These are phyloP conservation scores for Rhodophaea formosa DNA, from an alignment of 2,888 invertebrate species.

Conservation along the genomic window DNA sequence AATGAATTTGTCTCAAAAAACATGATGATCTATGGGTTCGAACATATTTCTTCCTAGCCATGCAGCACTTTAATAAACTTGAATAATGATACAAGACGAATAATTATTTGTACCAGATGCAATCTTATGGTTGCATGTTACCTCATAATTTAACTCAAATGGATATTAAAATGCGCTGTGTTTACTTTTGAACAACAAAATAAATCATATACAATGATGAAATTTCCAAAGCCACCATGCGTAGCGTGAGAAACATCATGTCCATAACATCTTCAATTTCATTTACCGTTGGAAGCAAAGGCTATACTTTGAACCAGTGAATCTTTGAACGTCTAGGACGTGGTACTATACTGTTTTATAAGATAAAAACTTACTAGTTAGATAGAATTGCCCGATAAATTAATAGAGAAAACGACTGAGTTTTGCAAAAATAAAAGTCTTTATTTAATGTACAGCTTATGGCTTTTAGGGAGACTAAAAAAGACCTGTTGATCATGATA, in stretches of 20 bases:
- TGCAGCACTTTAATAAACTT: no score
- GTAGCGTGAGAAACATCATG: background rate
- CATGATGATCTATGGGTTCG: no score
- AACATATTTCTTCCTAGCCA: no score
- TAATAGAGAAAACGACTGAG: no score
- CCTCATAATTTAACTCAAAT: background rate
- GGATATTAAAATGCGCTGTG: background rate
- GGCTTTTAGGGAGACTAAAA: no score
- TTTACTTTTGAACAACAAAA: background rate
- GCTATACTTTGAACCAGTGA: background rate
- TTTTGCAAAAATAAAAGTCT: no score
- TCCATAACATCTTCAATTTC: background rate
- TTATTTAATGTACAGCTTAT: no score
- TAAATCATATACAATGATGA: background rate
- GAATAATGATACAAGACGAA: background rate
- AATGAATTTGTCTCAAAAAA: no score
- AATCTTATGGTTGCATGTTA: background rate
- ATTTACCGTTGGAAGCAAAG: background rate
- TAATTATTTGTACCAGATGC: background rate
- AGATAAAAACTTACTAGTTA: no score
- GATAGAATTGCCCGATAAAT: no score
- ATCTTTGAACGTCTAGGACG: background rate
- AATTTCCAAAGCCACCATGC: background rate
- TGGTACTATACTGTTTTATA: background rate
- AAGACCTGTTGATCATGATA: no score